Base-by-base conservation (phyloP, 2,888 invertebrate species). In the Mellilla xanthometata region DNA sequence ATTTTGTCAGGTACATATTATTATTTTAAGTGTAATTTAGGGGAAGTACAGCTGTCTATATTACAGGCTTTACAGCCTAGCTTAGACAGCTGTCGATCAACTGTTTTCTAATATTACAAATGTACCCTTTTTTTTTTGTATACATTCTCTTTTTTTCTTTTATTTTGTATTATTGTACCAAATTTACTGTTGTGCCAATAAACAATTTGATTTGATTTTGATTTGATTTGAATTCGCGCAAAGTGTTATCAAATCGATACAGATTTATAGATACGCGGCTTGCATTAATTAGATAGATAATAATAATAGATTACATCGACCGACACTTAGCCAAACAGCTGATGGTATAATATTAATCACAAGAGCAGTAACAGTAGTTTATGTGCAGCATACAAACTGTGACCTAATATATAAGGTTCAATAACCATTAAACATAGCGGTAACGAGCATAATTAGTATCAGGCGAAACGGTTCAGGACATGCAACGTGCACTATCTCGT, bases 381-480 rank as follows among this genome's bases (percentile, higher is more conserved):
- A 48, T 44, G 47, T 46, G 33, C 40, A 40, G 27, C 43, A 44
- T 45, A 35, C 40, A 49, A 38, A 44, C 47, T 26, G 48, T 52
- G 49, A 52, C 45, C 49, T 44, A 50, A 44, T 48, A 44, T 44
- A 49, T 39, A 38, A 43, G 39, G 31, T 41, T 46, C 39, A 44
- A 52, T 58, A 52, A 52, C 49, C 45, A 41, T 55, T 44, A 53
- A 52, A 49, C 46, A 42, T 49, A 45, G 49, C 51, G 46, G 7
- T 55, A 55, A 55, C 53, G 55, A 58, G 55, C 46, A 52, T 58
- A 50, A 58, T 52, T 53, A 43, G 44, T 51, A 42, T 49, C 53
- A 51, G 47, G 38, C 27, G 12, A 12, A 23, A 43, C 51, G 22
- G 22, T 12, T 23, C 26, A 27, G 46, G 12, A 31, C 15, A 30